Conservation (phyloP, 2,888 invertebrate genomes). For the Epirrita christyi region DNA sequence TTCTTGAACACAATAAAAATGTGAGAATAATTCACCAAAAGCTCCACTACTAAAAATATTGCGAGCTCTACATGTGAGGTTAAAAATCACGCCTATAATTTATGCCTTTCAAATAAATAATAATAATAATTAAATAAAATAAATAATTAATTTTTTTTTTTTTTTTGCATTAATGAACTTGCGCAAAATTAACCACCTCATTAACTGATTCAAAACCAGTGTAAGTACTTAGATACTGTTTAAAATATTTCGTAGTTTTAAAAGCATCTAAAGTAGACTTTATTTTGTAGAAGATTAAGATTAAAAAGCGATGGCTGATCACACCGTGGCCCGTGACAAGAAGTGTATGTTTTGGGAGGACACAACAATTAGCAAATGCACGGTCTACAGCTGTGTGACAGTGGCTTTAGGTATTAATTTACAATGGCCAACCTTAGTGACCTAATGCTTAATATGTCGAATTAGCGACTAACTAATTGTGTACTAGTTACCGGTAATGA, state of each 20-base stretch:
- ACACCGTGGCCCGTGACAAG: too few relatives aligned
- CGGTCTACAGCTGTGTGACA: too few relatives aligned
- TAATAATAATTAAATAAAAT: too few relatives aligned
- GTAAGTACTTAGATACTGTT: neutral
- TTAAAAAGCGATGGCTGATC: neutral
- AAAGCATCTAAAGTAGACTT: neutral
- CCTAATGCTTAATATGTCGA: neutral
- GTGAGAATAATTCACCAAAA: neutral
- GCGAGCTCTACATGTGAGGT: neutral
- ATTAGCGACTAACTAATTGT: neutral
- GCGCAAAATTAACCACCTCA: constrained; percentile 16
- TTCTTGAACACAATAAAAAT: neutral
- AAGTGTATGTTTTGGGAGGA: too few relatives aligned
- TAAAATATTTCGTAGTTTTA: neutral
- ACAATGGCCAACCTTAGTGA: too few relatives aligned
- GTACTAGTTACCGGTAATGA: constrained; percentile 5
- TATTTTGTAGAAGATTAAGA: neutral
- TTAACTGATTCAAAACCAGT: constrained; percentile 16
- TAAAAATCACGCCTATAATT: constrained; percentile 13
- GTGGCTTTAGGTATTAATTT: too few relatives aligned
- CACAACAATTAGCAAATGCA: too few relatives aligned
- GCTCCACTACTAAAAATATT: neutral
- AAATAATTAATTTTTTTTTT: too few relatives aligned
- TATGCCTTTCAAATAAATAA: constrained; percentile 19
- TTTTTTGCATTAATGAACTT: constrained; percentile 27